Percentiles rank a stretch among this genome's conserved stretches.
These are phyloP conservation scores for Phania funesta DNA, from an alignment of 2,888 invertebrate genomes.

Conservation along the genomic window DNA sequence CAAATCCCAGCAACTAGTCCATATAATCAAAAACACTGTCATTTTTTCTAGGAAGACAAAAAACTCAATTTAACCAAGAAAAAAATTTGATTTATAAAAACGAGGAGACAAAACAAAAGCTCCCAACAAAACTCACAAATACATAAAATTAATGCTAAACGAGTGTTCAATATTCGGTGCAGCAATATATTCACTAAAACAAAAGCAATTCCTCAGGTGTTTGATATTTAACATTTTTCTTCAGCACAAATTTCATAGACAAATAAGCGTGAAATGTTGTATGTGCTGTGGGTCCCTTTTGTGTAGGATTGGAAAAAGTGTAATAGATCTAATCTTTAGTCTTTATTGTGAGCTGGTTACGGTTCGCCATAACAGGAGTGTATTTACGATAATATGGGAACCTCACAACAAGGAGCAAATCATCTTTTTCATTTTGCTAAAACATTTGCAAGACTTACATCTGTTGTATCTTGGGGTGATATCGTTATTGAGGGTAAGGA, in stretches of 20 bases:
- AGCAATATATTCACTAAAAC: neutral
- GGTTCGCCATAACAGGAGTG: no score
- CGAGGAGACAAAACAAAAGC: slow-evolving; percentile 1
- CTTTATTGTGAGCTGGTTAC: no score
- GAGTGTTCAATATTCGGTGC: no score
- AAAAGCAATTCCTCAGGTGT: slow-evolving; percentile 55
- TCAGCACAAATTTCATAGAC: neutral
- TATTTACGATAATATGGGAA: no score
- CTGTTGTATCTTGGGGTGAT: no score
- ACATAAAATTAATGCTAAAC: slow-evolving; percentile 42
- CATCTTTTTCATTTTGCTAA: no score
- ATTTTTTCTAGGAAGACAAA: no score
- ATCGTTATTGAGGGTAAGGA: no score
- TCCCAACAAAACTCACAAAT: slow-evolving; percentile 33
- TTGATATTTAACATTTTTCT: slow-evolving; percentile 34
- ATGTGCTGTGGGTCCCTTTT: neutral
- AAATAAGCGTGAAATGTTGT: neutral
- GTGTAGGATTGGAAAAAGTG: neutral
- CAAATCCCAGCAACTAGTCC: slow-evolving; percentile 8
- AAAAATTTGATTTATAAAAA: slow-evolving; percentile 46
- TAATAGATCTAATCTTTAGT: no score
- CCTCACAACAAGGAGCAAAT: no score
- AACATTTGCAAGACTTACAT: no score
- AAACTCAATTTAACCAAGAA: slow-evolving; percentile 27
- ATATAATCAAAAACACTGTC: neutral